Evolutionary conservation across 2,797 vertebrate genomes (phyloP).

Genomic region (Poecilia velifera): DNA sequence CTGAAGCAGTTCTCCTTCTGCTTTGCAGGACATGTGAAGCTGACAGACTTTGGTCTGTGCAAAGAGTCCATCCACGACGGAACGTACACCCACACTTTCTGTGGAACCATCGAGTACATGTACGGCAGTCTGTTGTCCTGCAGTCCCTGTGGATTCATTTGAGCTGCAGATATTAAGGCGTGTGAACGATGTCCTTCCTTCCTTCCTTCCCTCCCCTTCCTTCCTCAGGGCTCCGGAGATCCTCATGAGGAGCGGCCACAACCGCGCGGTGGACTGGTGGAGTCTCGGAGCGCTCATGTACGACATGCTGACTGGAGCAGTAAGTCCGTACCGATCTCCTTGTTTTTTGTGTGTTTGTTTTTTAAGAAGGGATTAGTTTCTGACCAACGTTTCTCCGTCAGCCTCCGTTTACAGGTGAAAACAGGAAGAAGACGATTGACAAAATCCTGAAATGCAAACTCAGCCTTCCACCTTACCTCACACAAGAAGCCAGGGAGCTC

Average conservation of each 20-base stretch:
- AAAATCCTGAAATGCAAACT: constrained; percentile 98
- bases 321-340: constrained; percentile 83
- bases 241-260: constrained; percentile 94
- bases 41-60: constrained; percentile 95
- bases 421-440: constrained; percentile 96
- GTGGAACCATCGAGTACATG: constrained; percentile 99
- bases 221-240: constrained; percentile 93
- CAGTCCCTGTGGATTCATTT: neutral
- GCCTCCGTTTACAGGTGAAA: constrained; percentile 96
- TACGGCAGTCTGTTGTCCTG: constrained; percentile 24
- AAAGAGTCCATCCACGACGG: constrained; percentile 98
- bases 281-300: constrained; percentile 97
- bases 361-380: constrained; percentile 8
- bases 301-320: constrained; percentile 97
- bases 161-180: too few species aligned
- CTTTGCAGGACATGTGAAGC: constrained; percentile 90
- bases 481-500: constrained; percentile 96
- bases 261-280: constrained; percentile 98
- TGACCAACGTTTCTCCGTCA: constrained; percentile 42
- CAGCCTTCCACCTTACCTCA: constrained; percentile 98
- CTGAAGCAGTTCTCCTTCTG: constrained; percentile 1
- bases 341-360: constrained; percentile 4
- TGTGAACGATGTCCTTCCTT: neutral
- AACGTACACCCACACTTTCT: constrained; percentile 97
- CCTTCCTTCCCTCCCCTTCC: neutral